Evolutionary conservation across 2,113 vertebrate species (phyloP), one percentile per base, ranked within the genome.

Genomic region (Vidua macroura): DNA sequence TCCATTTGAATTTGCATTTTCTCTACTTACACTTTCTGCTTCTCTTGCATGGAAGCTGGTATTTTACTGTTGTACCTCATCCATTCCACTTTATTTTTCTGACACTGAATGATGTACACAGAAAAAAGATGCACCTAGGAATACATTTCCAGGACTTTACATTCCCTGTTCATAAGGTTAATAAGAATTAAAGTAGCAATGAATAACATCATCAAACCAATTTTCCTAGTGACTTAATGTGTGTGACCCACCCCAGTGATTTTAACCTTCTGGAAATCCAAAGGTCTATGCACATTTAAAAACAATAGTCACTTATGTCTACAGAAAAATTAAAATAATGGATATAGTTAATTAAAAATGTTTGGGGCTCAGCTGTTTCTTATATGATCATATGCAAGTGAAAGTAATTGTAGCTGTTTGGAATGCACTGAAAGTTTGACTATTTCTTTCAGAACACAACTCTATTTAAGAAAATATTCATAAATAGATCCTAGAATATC

Each of bases 281-380:
- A 63, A 77, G 18, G 2, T 13, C 17, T 76, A 2, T 33, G 7
- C 39, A 55, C 1, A 23, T 49, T 70, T 69, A 10, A 63, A 84
- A 81, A 6, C 5, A 43, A 22, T n/a, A 24, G 9, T 72, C 10
- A 49, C 2, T 15, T 63, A 22, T n/a, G 2, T 30, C 15, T 68
- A 51, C 8, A 25, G 6, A 35, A 77, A 89, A 96, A 46, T 35
- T 63, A n/a, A 70, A 64, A 30, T 8, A 7, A 25, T 19, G 1
- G 11, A 7, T 68, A n/a, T 4, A 4, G 48, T 67, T 58, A n/a
- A 58, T 44, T n/a, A 51, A 89, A 52, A 31, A 9, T 33, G 30
- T 31, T 24, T 15, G 4, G 5, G 9, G 5, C 4, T 16, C 17
- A 60, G 2, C 2, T 10, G 4, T 30, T 25, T 2, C 27, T 63